Conservation (phyloP, 1,140 invertebrate genomes). For the Ridgeia piscesae region DNA sequence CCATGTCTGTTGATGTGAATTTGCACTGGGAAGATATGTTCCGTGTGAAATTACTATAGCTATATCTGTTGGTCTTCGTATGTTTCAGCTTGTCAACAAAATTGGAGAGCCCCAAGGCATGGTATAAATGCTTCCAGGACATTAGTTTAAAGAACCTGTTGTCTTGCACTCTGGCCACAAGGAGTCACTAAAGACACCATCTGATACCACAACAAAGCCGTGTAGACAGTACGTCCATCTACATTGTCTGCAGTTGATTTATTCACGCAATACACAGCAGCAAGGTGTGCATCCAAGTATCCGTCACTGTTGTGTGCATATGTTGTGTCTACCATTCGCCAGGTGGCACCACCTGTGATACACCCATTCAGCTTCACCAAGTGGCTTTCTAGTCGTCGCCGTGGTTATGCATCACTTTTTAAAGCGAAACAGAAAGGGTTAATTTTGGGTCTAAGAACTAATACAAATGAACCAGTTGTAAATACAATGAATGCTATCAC, state of each 20-base stretch:
- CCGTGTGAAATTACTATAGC: not conserved
- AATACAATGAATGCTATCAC: no score
- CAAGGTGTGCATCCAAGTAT: not conserved
- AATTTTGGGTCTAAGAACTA: no score
- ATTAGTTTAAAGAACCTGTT: not conserved
- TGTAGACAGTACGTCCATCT: not conserved
- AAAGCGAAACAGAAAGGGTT: no score
- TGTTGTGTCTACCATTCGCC: not conserved
- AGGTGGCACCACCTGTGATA: not conserved
- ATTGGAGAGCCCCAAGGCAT: conserved; percentile 31
- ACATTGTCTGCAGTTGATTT: not conserved
- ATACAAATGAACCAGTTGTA: no score
- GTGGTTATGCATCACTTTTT: not conserved
- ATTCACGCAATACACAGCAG: not conserved
- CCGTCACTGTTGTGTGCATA: not conserved
- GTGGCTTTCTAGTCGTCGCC: not conserved
- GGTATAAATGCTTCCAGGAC: conserved; percentile 13
- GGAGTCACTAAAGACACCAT: no score
- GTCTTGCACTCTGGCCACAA: not conserved
- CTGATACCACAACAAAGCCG: not conserved
- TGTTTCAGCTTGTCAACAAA: conserved; percentile 25
- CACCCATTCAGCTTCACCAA: not conserved
- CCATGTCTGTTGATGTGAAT: no score
- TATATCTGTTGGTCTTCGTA: not conserved
- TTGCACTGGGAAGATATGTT: no score